phyloP scores from a whole-genome alignment of 2,113 vertebrate species.

The Erpornis zantholeuca region DNA sequence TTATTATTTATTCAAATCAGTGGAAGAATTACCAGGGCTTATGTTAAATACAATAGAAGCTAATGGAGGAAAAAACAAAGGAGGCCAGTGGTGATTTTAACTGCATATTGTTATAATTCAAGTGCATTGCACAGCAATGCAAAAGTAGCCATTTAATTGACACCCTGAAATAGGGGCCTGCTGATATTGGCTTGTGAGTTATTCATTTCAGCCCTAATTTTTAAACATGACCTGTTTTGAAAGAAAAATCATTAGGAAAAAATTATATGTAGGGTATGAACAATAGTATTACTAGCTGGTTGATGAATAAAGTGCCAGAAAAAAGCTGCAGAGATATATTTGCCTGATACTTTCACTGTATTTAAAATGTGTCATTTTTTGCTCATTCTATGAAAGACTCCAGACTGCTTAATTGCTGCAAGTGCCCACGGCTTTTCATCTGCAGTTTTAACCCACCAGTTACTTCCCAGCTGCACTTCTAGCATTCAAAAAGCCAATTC shows the following conservation, averaged over 20 bases:
- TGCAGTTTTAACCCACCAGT: neutral
- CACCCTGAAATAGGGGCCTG: neutral
- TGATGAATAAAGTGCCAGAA: neutral
- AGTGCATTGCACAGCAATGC: neutral
- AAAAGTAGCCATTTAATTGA: neutral
- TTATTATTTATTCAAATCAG: constrained; percentile 49
- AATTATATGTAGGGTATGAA: neutral
- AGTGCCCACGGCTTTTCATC: neutral
- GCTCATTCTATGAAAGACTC: neutral
- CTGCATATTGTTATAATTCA: neutral
- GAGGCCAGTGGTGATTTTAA: neutral
- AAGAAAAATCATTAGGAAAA: neutral
- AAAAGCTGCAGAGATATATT: neutral
- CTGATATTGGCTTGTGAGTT: neutral
- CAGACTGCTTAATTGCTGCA: neutral
- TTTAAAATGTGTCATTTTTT: neutral
- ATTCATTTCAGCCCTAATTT: neutral
- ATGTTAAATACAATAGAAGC: constrained; percentile 13
- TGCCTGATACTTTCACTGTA: neutral
- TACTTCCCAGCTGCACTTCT: neutral
- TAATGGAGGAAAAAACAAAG: neutral
- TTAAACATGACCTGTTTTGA: neutral
- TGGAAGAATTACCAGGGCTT: constrained; percentile 12
- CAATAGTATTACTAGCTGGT: neutral
- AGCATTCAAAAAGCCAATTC: neutral